Conservation (phyloP, 2,888 invertebrate species). For the Caenorhabditis wallacei region DNA sequence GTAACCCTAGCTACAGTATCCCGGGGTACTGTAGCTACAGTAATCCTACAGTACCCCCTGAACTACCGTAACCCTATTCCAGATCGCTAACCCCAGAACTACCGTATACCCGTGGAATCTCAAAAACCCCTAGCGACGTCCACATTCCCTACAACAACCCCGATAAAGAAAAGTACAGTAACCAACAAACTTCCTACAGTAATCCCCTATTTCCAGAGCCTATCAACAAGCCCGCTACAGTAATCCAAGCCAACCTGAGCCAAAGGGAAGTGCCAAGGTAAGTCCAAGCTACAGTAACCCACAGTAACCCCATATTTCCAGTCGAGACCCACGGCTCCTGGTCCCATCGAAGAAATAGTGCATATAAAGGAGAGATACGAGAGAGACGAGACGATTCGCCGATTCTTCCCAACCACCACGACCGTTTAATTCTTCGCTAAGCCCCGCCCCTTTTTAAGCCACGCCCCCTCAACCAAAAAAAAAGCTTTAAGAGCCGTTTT, state of each 20-base stretch:
- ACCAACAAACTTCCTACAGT: background rate
- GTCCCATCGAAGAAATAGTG: constrained; percentile 57
- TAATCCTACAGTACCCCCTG: too few relatives aligned
- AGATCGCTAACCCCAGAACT: constrained; percentile 18
- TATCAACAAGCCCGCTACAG: constrained; percentile 8
- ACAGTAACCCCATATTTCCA: constrained; percentile 4
- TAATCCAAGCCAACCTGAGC: background rate
- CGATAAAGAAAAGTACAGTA: constrained; percentile 19
- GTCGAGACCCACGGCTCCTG: constrained; percentile 9
- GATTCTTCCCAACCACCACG: constrained; percentile 62
- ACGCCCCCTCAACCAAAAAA: too few relatives aligned
- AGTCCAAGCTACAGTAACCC: background rate
- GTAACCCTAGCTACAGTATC: constrained; percentile 13
- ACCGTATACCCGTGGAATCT: constrained; percentile 30
- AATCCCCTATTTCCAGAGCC: constrained; percentile 22
- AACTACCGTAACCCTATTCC: constrained; percentile 8
- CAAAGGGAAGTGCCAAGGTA: constrained; percentile 13
- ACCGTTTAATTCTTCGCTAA: constrained; percentile 11
- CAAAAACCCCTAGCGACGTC: constrained; percentile 15
- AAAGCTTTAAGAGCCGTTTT: background rate
- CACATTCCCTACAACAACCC: constrained; percentile 26
- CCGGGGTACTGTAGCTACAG: too few relatives aligned
- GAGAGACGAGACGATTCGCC: constrained; percentile 63
- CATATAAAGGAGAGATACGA: constrained; percentile 65
- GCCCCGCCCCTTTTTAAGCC: too few relatives aligned